Conservation (phyloP, 2,888 invertebrate species). For the Cheilosia grossa region DNA sequence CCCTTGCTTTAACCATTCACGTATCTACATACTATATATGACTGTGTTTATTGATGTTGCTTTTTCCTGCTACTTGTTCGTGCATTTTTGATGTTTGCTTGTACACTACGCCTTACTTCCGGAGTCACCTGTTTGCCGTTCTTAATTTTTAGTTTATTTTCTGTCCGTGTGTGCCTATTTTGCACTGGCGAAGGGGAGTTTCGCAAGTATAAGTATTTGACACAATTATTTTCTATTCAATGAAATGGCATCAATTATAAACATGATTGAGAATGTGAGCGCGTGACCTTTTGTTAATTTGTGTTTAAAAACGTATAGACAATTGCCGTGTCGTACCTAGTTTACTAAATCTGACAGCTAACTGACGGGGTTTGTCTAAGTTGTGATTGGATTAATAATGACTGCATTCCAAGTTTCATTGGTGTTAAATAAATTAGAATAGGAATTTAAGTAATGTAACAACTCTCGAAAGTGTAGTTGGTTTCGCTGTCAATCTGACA, state of each 20-base stretch:
- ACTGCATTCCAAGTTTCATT: no score
- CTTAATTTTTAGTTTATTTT: background rate
- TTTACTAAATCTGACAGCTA: no score
- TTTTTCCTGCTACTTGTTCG: background rate
- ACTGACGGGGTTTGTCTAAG: no score
- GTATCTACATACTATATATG: no score
- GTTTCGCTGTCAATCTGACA: no score
- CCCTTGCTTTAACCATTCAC: background rate
- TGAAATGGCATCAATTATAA: background rate
- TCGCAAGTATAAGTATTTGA: constrained; percentile 2
- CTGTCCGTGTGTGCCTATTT: background rate
- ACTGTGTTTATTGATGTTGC: constrained; percentile 1
- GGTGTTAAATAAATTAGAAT: no score
- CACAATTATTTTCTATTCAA: background rate
- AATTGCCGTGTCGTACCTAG: no score
- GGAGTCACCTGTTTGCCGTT: constrained; percentile 21
- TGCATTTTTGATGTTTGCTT: constrained; percentile 12
- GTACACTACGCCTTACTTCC: constrained; percentile 15
- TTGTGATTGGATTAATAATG: no score
- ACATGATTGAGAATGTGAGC: background rate
- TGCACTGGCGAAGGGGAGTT: no score
- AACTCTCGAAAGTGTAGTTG: no score
- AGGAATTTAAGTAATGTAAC: no score
- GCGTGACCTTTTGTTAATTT: background rate
- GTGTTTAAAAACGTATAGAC: no score